phyloP scores from a whole-genome alignment of 1,140 invertebrate genomes.

The Catajapyx aquilonaris region DNA sequence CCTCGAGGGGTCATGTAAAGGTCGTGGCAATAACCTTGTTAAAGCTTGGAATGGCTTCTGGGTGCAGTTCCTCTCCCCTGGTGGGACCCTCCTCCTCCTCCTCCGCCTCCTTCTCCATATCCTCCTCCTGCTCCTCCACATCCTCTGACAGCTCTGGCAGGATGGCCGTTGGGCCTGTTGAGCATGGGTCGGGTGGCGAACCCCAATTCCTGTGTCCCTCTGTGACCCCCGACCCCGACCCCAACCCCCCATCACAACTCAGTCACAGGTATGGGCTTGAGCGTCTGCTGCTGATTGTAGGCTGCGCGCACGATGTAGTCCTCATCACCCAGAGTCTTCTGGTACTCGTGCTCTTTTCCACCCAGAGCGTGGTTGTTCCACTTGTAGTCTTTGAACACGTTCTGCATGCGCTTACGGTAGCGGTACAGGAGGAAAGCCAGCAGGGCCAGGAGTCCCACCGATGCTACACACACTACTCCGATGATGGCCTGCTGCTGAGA shows the following conservation, averaged over 20 bases:
- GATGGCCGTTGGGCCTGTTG: too few species aligned
- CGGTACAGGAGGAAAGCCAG: conserved; percentile 49
- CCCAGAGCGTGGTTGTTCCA: conserved; percentile 52
- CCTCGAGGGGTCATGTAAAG: too few species aligned
- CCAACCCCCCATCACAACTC: conserved; percentile 87
- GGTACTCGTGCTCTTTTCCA: conserved; percentile 64
- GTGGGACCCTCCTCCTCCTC: too few species aligned
- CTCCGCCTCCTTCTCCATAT: too few species aligned
- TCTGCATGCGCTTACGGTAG: conserved; percentile 48
- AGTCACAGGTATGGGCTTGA: conserved; percentile 62
- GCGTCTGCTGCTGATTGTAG: conserved; percentile 30
- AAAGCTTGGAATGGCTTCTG: too few species aligned
- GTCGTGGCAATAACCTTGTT: too few species aligned
- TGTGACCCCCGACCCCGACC: too few species aligned
- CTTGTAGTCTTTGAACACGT: conserved; percentile 57
- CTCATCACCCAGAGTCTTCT: conserved; percentile 66
- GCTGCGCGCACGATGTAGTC: conserved; percentile 48
- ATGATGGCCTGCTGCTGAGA: conserved; percentile 54
- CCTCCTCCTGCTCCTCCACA: too few species aligned
- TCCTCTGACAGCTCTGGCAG: too few species aligned
- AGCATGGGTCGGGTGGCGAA: too few species aligned
- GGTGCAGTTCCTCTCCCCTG: too few species aligned
- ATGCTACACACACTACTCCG: conserved; percentile 39
- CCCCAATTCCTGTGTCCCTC: too few species aligned
- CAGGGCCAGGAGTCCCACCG: conserved; percentile 39